Evolutionary conservation across 1,140 invertebrate species (phyloP), one percentile per base, ranked within the genome.

Genomic region (Babylonia areolata): DNA sequence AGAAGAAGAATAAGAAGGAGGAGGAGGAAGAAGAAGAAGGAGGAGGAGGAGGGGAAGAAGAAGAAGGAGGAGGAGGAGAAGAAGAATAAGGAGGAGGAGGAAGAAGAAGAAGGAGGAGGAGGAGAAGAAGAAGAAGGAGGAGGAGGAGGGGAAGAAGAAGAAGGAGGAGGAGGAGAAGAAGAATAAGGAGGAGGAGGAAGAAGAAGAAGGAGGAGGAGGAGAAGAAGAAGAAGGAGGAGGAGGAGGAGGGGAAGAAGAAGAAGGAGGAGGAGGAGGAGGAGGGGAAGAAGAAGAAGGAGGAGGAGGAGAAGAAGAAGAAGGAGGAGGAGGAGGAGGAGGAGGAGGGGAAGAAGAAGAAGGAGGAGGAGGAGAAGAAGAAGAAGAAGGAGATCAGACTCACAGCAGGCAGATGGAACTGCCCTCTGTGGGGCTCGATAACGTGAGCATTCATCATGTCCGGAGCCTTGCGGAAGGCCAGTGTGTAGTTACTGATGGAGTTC

Each of bases 401-500:
- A 11, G 46, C 54, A 6, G 73, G 33, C n/a, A 87, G 33, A 17
- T 54, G 3, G 23, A 80, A n/a, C 3, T 9, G 1, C 20, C 86
- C 64, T 2, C 54, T 51, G 75, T 87, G 81, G 1, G 86, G 79
- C 20, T 35, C 1, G 37, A 87, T 84, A 23, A 80, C 1, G 15
- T 42, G 0, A 11, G 31, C 64, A 3, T 80, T 64, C 20, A 37
- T 46, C 11, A 84, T 31, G 42, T 84, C 73, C 51, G 81, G 75
- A 17, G 31, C 33, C 46, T 87, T 87, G 35, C 81, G 54, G 81
- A 58, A 84, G 81, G 33, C 9, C 46, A 87, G 54, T 6, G 17
- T 75, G 86, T 87, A 87, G 54, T 80, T 87, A 28, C 51, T 83
- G 37, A 87, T 75, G 42, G 64, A 28, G 54, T 87, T 87, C n/a